Evolutionary conservation across 2,113 vertebrate species (phyloP), one percentile per base, ranked within the genome.

Genomic region (Mus spicilegus): DNA sequence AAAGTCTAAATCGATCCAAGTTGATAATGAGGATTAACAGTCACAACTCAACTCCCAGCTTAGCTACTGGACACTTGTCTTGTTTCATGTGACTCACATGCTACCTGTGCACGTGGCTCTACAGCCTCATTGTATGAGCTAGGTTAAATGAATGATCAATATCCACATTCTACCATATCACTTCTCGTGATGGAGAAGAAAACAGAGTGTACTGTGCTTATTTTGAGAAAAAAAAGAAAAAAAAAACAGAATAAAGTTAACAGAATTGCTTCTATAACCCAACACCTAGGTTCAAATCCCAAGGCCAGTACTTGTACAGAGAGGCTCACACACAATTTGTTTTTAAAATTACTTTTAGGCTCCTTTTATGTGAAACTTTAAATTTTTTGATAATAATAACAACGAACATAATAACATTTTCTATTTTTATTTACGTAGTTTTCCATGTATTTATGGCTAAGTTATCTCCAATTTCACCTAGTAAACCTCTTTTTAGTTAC

Each of bases 361-460:
- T 94, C 93, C 11, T 89, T 94, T 33, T 33, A 14, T 58, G 9
- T 56, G 46, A 17, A 95, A 87, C 4, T 91, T 94, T 51, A 17
- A n/a, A 1, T 24, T 93, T 95, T 92, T 54, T 87, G 11, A 22
- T 67, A 49, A 87, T 95, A 84, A 78, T 28, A 77, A 70, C 1
- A 85, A 11, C 58, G 46, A 42, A 30, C 3, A 75, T 80, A 30
- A 75, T 42, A 11, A 78, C 51, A 67, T 82, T 87, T 96, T 89
- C 2, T 30, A 56, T 82, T 84, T 28, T 49, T 46, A 54, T 93
- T 91, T 94, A 46, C 17, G 46, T 63, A 54, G 11, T 88, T 93
- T 87, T 90, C 49, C 24, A 87, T 7, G 3, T 49, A 84, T 20
- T 86, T 85, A 28, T 36, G 9, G 39, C 10, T 89, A 80, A 70